These are phyloP conservation scores for Lepidonotus clava DNA, from an alignment of 2,888 invertebrate genomes.

Conservation along the genomic window DNA sequence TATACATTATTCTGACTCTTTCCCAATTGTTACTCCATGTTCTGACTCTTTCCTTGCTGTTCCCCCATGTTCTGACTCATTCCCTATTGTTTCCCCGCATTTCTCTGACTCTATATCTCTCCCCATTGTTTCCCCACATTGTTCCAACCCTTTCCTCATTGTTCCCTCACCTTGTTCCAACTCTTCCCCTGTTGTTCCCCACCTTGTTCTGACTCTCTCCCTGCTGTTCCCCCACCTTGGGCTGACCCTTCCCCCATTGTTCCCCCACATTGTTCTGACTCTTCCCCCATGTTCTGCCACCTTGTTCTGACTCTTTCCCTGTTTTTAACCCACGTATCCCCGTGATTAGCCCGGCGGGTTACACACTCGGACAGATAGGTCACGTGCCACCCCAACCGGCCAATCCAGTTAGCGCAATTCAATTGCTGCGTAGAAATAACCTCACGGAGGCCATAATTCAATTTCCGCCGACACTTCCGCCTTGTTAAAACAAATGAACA, in stretches of 20 bases:
- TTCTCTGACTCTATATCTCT: background rate
- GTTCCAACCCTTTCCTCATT: background rate
- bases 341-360: background rate
- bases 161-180: background rate
- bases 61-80: background rate
- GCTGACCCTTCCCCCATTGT: background rate
- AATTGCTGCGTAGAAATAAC: background rate
- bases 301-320: background rate
- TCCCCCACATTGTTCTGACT: background rate
- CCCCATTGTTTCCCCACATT: background rate
- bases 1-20: background rate
- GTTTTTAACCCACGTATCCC: background rate
- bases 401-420: slow-evolving; percentile 15
- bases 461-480: slow-evolving; percentile 15
- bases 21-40: background rate
- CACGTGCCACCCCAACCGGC: background rate
- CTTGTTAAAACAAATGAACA: slow-evolving; percentile 28
- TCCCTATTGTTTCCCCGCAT: background rate
- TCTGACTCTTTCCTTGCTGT: background rate
- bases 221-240: background rate
- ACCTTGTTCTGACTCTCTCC: background rate
- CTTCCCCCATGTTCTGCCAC: background rate
- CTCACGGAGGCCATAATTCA: slow-evolving; percentile 23
- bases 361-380: slow-evolving; percentile 12
- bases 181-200: background rate